Conservation (phyloP, 2,113 vertebrate species). For the Syrmaticus mikado region DNA sequence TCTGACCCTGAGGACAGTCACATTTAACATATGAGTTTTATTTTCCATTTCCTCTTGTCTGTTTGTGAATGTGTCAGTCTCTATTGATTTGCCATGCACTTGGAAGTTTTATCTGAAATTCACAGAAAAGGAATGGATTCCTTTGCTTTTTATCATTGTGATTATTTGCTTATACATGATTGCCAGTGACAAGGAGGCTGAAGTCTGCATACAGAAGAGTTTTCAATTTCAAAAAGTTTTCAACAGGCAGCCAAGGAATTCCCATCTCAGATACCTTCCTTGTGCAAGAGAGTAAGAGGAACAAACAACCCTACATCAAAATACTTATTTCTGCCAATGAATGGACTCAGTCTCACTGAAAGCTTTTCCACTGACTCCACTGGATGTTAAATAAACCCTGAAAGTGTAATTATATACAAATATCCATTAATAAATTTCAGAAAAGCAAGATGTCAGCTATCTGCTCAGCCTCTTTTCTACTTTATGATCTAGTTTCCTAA, state of each 20-base stretch:
- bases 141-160: not conserved
- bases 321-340: not conserved
- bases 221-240: no score
- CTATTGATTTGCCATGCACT: not conserved
- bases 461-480: not conserved
- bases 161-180: not conserved
- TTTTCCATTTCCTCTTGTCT: not conserved
- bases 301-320: not conserved
- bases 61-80: not conserved
- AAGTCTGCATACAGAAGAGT: not conserved
- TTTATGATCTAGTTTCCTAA: not conserved
- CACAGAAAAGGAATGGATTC: not conserved
- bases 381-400: not conserved
- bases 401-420: not conserved
- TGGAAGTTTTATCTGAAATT: not conserved
- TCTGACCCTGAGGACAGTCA: not conserved
- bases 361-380: not conserved
- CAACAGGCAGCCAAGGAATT: not conserved
- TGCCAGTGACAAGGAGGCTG: not conserved
- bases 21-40: not conserved
- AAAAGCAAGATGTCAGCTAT: not conserved
- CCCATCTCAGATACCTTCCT: not conserved
- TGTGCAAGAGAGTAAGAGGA: not conserved
- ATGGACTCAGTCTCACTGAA: not conserved
- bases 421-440: not conserved